These are phyloP conservation scores for Cordylochernes scorpioides DNA, from an alignment of 2,888 invertebrate species.

Conservation along the genomic window DNA sequence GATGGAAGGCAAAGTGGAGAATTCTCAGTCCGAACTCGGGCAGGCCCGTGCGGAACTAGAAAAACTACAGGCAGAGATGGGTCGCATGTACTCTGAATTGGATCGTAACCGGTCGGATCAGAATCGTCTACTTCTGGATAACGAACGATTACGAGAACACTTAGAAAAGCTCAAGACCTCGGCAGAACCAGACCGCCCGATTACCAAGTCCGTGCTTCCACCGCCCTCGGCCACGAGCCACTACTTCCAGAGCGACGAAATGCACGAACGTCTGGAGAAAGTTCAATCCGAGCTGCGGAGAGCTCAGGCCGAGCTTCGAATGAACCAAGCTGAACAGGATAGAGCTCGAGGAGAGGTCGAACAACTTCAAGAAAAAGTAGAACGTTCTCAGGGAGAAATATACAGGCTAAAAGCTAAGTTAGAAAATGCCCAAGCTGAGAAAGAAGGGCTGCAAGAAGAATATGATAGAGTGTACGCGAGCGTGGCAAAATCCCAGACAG, in stretches of 20 bases:
- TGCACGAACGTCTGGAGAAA: conserved; percentile 51
- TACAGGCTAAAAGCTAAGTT: conserved; percentile 73
- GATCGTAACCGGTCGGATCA: conserved; percentile 52
- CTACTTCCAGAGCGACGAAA: conserved; percentile 25
- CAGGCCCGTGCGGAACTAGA: conserved; percentile 80
- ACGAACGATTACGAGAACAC: conserved; percentile 44
- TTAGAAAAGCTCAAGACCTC: conserved; percentile 29
- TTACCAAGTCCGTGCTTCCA: conserved; percentile 1
- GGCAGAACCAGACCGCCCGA: conserved; percentile 4
- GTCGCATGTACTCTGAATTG: conserved; percentile 68
- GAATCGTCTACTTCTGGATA: conserved; percentile 32
- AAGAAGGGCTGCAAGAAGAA: conserved; percentile 70
- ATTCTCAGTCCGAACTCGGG: conserved; percentile 70
- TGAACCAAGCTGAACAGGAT: conserved; percentile 70
- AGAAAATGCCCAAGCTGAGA: conserved; percentile 81
- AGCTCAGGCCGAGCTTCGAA: conserved; percentile 63
- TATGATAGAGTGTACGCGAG: conserved; percentile 59
- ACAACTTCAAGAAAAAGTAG: conserved; percentile 63
- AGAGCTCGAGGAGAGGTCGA: conserved; percentile 32
- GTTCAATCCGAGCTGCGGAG: conserved; percentile 52
- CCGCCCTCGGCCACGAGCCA: conserved; percentile 5
- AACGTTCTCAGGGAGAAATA: conserved; percentile 79
- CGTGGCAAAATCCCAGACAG: conserved; percentile 55
- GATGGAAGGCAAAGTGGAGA: conserved; percentile 63
- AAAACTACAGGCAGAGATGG: conserved; percentile 64